Conservation (phyloP, 2,797 vertebrate genomes). For the Craterocephalus amniculus region DNA sequence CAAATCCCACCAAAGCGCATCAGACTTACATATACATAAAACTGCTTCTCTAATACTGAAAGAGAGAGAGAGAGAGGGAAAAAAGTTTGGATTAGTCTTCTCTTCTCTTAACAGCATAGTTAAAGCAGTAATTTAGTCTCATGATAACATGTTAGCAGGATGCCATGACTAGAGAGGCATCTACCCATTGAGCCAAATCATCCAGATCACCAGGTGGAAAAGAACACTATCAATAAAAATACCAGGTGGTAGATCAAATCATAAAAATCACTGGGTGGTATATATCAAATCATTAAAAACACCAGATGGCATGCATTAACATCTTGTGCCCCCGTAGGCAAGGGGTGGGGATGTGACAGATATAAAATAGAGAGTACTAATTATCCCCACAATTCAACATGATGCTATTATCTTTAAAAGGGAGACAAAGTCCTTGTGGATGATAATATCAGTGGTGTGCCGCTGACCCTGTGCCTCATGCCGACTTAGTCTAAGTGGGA, state of each 20-base stretch:
- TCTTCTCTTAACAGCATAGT: slow-evolving; percentile 60
- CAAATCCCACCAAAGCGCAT: slow-evolving; percentile 59
- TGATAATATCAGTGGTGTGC: slow-evolving; percentile 62
- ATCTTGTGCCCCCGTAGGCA: slow-evolving; percentile 83
- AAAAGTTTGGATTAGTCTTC: slow-evolving; percentile 59
- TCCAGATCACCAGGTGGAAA: slow-evolving; percentile 83
- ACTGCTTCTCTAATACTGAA: slow-evolving; percentile 20
- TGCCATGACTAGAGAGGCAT: slow-evolving; percentile 79
- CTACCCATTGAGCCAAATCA: slow-evolving; percentile 79
- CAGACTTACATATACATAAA: slow-evolving; percentile 55
- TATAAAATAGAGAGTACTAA: slow-evolving; percentile 83
- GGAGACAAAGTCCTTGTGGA: slow-evolving; percentile 70
- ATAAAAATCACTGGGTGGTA: slow-evolving; percentile 85
- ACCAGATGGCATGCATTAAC: slow-evolving; percentile 85
- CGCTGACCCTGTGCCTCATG: slow-evolving; percentile 65
- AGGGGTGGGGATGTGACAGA: slow-evolving; percentile 80
- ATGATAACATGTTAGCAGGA: slow-evolving; percentile 78
- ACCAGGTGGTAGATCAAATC: slow-evolving; percentile 86
- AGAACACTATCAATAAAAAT: slow-evolving; percentile 85
- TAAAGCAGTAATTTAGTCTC: slow-evolving; percentile 73
- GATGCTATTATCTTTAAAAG: slow-evolving; percentile 79
- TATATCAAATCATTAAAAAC: slow-evolving; percentile 85
- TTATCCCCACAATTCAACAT: slow-evolving; percentile 80
- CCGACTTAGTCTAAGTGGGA: slow-evolving; percentile 44
- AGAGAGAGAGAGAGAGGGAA: slow-evolving; percentile 51